Percentiles rank a stretch among this genome's conserved stretches.
Evolutionary conservation across 2,888 invertebrate genomes (phyloP).

Genomic region (Lasioglossum oenotherae): DNA sequence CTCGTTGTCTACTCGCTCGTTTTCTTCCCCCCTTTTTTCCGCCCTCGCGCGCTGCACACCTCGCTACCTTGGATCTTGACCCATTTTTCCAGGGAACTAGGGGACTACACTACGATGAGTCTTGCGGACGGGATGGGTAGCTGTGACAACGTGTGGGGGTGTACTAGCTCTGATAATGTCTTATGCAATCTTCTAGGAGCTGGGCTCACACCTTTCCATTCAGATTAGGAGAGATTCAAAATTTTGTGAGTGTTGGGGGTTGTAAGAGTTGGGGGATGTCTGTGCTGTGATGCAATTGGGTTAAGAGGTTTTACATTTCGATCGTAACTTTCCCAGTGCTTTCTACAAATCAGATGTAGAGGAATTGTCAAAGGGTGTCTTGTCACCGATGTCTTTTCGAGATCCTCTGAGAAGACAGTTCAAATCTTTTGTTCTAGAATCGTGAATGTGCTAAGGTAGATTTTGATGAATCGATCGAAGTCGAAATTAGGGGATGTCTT

Average conservation of each 20-base stretch:
- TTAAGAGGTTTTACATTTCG: background rate
- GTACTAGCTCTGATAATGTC: background rate
- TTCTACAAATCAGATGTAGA: too few species aligned
- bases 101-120: background rate
- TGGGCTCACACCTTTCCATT: background rate
- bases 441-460: too few species aligned
- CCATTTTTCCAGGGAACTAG: conserved; percentile 56
- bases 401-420: too few species aligned
- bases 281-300: background rate
- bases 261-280: background rate
- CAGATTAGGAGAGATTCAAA: background rate
- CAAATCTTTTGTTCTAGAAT: too few species aligned
- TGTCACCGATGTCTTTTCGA: too few species aligned
- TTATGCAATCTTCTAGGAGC: background rate
- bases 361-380: too few species aligned
- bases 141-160: background rate
- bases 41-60: conserved; percentile 19
- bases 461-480: too few species aligned
- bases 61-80: conserved; percentile 56
- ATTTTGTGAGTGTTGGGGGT: background rate
- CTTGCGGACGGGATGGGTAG: background rate
- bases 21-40: conserved; percentile 24
- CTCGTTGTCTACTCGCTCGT: background rate
- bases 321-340: background rate
- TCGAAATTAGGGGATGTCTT: too few species aligned